Base-by-base conservation (phyloP, 2,113 vertebrate species). In the Agapornis roseicollis region DNA sequence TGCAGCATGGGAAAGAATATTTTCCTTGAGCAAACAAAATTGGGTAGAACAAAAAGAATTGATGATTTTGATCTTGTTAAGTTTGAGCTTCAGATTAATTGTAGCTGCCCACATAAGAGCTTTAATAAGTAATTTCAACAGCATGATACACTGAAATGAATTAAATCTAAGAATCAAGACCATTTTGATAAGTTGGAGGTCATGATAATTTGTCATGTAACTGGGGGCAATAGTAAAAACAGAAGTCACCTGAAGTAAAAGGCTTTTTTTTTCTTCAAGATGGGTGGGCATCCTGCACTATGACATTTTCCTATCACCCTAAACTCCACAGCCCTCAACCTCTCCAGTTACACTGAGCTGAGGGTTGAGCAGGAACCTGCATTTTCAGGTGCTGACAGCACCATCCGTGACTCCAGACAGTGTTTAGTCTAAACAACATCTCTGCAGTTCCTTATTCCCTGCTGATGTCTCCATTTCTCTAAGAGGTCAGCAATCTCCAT, bases 61-160 rank as follows among this genome's bases (percentile, higher is more conserved):
- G 25, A 23, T 53, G 41, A 23, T 73, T 37, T 33, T 41, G 25
- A 50, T 68, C 28, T 53, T 46, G 3, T 46, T 71, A 74, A 64
- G 6, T 46, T 24, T 55, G 33, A 93, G 10, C 13, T 95, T 72
- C 39, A 56, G 19, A 76, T 64, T 74, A 61, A 79, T 76, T 89
- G 16, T 52, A 89, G 13, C 39, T 72, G 35, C 29, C 35, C 14
- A 64, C 18, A 35, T 25, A 47, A 27, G 13, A 79, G 12, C 18
- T 93, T 72, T 53, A 72, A 79, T 61, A 79, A 55, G 29, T 39
- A 46, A 65, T 79, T 89, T 95, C 28, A 56, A 44, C 35, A 85
- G 22, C 8, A 39, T 20, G 28, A 60, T 82, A 7, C 10, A 64
- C 16, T 27, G 70, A 85, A 87, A 79, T 76, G 0, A 78, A 60